These are phyloP conservation scores for Brachionus angularis DNA, from an alignment of 1,140 invertebrate species.

Conservation along the genomic window DNA sequence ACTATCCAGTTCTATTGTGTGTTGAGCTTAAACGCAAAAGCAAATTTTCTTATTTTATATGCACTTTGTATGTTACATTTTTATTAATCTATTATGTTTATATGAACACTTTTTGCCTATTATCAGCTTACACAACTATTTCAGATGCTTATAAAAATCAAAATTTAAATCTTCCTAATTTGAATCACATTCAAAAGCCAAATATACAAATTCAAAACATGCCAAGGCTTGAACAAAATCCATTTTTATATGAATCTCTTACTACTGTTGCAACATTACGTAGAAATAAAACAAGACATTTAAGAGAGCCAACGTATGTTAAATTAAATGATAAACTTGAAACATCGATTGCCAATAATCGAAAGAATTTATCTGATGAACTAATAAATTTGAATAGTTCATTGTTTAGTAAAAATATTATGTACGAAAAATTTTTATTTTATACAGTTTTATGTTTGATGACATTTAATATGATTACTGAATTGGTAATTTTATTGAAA, in stretches of 20 bases:
- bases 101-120: conserved; percentile 40
- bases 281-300: no score
- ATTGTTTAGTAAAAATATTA: conserved; percentile 31
- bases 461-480: conserved; percentile 15
- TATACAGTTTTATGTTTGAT: conserved; percentile 36
- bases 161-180: no score
- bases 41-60: conserved; percentile 30
- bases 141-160: not conserved
- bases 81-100: conserved; percentile 25
- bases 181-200: no score
- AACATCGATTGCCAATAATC: no score
- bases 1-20: conserved; percentile 39
- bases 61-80: conserved; percentile 27
- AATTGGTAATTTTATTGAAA: conserved; percentile 5
- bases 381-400: not conserved
- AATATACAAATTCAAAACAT: no score
- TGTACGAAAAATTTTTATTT: conserved; percentile 41
- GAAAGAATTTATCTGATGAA: no score
- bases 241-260: no score
- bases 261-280: no score
- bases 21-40: conserved; percentile 19
- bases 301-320: no score
- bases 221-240: no score
- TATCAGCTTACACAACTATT: conserved; percentile 23
- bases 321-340: no score